Evolutionary conservation across 2,797 vertebrate genomes (phyloP), one percentile per base, ranked within the genome.

Genomic region (Neosilurus hyrtlii): DNA sequence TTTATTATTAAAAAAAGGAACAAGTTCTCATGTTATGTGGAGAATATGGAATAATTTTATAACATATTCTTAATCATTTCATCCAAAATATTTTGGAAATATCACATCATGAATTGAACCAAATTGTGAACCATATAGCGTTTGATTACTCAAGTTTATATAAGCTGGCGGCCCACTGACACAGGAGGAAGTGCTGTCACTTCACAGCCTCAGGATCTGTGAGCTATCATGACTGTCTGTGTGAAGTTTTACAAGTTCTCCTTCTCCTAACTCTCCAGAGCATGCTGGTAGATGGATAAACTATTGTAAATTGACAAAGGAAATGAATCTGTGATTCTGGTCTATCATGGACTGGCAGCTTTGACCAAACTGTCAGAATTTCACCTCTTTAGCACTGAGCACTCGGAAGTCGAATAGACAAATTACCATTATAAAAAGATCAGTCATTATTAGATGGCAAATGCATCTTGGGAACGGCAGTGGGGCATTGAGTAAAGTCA

Each of bases 391-490:
- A 82, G 22, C 35, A 20, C 52, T 26, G 30, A 59, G 8, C 62
- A 67, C 72, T 80, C 80, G 24, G 70, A 61, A 56, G 51, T 20
- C 72, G 82, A 82, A 84, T 73, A 22, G 24, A n/a, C 24, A 74
- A 85, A 83, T 82, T 81, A 78, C 61, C 74, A 86, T 87, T 81
- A 86, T 84, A 86, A 18, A 26, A 15, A 22, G 78, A 87, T 84
- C 76, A 62, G 77, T 87, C 83, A 85, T 82, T 86, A 74, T 86
- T 81, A 18, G 75, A 14, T 81, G 82, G 86, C 22, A 79, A 84
- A 83, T 71, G 30, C n/a, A 67, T 79, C 68, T 18, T 52, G 16
- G 56, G 59, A 81, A 78, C 68, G 65, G 77, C 56, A 82, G 49
- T 16, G 76, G 30, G 37, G 26, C 75, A 80, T 76, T 84, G 63